Percentiles rank a stretch among this genome's conserved stretches.
Evolutionary conservation across 2,888 invertebrate genomes (phyloP).

Genomic region (Agonopterix alstromeriana): DNA sequence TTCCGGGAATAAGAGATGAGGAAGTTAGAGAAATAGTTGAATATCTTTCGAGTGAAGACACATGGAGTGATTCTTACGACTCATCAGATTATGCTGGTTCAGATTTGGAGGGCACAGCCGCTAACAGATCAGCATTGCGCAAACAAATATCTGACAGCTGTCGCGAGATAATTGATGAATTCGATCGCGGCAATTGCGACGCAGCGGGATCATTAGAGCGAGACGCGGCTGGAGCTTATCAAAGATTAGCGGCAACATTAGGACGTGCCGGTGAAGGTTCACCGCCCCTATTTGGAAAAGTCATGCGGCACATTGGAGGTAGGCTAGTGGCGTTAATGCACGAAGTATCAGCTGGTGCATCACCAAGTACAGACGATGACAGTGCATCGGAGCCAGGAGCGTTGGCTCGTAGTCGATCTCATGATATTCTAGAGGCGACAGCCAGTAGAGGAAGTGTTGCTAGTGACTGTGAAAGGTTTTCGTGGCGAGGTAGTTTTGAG

Average conservation of each 20-base stretch:
- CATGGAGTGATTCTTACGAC: slow-evolving; percentile 96
- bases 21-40: slow-evolving; percentile 95
- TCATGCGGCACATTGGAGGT: slow-evolving; percentile 94
- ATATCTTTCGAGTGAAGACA: slow-evolving; percentile 93
- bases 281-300: slow-evolving; percentile 91
- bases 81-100: slow-evolving; percentile 95
- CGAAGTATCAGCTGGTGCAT: slow-evolving; percentile 89
- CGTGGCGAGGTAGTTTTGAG: slow-evolving; percentile 95
- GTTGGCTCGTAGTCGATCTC: slow-evolving; percentile 87
- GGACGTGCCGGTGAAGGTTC: slow-evolving; percentile 84
- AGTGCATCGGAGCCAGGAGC: slow-evolving; percentile 82
- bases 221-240: slow-evolving; percentile 92
- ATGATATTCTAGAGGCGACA: slow-evolving; percentile 84
- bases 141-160: slow-evolving; percentile 93
- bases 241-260: slow-evolving; percentile 89
- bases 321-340: slow-evolving; percentile 93
- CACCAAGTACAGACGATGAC: slow-evolving; percentile 85
- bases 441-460: slow-evolving; percentile 80
- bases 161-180: slow-evolving; percentile 91
- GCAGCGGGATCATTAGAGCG: slow-evolving; percentile 74
- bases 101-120: slow-evolving; percentile 84
- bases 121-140: slow-evolving; percentile 82
- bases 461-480: slow-evolving; percentile 92
- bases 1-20: slow-evolving; percentile 92
- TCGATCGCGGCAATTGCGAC: slow-evolving; percentile 83